Evolutionary conservation across 2,888 invertebrate genomes (phyloP).

Genomic region (Epistrophe grossulariae): DNA sequence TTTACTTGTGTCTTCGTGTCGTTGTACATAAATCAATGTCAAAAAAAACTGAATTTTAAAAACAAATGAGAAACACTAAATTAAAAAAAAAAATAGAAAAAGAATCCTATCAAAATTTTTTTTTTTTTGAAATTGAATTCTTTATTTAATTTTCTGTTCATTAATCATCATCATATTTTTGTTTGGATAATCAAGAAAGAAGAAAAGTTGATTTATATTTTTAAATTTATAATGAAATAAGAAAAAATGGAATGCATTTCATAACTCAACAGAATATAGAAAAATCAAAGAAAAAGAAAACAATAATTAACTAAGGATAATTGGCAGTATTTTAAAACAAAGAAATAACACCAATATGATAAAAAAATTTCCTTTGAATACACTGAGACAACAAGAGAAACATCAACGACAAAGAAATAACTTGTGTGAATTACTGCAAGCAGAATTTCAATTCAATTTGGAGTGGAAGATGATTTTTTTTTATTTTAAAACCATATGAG

Average conservation of each 20-base stretch:
- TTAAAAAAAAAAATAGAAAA: not conserved
- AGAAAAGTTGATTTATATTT: not conserved
- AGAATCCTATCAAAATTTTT: not conserved
- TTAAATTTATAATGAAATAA: not conserved
- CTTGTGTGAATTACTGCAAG: not conserved
- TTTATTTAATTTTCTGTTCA: not conserved
- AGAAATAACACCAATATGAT: not conserved
- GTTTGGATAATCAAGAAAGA: not conserved
- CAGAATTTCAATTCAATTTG: not conserved
- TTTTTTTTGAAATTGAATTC: not conserved
- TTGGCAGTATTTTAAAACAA: not conserved
- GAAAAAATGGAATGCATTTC: not conserved
- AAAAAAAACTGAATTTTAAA: not conserved
- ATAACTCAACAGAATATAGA: not conserved
- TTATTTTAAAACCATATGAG: not conserved
- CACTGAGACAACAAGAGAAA: not conserved
- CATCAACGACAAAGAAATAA: not conserved
- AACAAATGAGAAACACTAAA: not conserved
- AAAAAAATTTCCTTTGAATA: not conserved
- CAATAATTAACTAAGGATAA: not conserved
- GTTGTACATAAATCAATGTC: slow-evolving; percentile 27
- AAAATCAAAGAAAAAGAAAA: not conserved
- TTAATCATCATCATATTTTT: slow-evolving; percentile 3
- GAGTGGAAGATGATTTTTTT: not conserved
- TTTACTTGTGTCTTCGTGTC: not conserved